A percentile compares a stretch with the other conserved stretches of the same genome.
Conservation (phyloP, 1,140 invertebrate species). For the Frieseomelitta varia region DNA sequence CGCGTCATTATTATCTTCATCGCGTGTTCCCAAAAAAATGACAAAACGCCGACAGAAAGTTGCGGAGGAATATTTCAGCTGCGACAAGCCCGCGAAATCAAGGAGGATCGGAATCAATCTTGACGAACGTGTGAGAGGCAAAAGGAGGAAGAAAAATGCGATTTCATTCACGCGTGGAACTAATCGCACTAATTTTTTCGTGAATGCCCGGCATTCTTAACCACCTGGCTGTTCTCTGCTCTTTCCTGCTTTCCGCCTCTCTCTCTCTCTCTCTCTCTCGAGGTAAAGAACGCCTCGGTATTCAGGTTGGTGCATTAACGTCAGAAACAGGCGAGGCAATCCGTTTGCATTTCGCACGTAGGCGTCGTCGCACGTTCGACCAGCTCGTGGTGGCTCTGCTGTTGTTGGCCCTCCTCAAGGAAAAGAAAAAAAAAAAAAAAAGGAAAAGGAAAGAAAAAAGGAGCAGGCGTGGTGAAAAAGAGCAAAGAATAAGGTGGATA, state of each 20-base stretch:
- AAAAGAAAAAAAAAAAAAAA: not conserved
- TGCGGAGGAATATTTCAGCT: not conserved
- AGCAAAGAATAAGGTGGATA: slow-evolving; percentile 37
- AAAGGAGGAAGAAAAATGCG: not conserved
- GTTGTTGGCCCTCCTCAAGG: slow-evolving; percentile 15
- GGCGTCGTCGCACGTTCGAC: slow-evolving; percentile 10
- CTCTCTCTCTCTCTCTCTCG: no score
- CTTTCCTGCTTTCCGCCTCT: not conserved
- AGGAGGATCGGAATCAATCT: not conserved
- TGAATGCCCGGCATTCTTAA: not conserved
- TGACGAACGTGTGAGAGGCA: not conserved
- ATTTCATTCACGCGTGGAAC: not conserved
- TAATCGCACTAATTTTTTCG: slow-evolving; percentile 28
- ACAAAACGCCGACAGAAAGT: no score
- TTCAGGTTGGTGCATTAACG: slow-evolving; percentile 60
- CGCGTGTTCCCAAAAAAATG: no score
- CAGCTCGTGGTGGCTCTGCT: not conserved
- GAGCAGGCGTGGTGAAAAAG: slow-evolving; percentile 27
- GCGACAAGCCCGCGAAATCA: not conserved
- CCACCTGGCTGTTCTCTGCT: not conserved
- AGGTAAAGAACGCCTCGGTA: slow-evolving; percentile 31
- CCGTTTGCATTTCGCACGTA: slow-evolving; percentile 54
- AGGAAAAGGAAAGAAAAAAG: slow-evolving; percentile 14
- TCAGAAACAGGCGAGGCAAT: slow-evolving; percentile 52
- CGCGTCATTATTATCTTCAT: no score